These are phyloP conservation scores for Patella caerulea DNA, from an alignment of 2,888 invertebrate species.

Conservation along the genomic window DNA sequence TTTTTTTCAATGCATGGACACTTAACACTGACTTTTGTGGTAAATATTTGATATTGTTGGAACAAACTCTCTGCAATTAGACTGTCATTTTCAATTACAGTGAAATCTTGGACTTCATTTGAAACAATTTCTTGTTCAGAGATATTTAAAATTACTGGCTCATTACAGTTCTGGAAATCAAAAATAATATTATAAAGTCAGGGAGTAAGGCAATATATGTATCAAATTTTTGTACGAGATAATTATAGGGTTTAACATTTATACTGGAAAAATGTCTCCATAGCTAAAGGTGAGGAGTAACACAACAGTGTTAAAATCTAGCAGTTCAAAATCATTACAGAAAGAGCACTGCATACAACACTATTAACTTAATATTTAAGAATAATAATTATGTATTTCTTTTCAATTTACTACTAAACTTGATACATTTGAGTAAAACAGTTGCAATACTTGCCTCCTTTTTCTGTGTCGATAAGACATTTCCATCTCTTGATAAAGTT, in stretches of 20 bases:
- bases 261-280: too few species aligned
- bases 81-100: background rate
- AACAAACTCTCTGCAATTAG: background rate
- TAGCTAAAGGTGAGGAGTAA: too few species aligned
- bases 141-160: background rate
- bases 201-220: too few species aligned
- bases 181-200: background rate
- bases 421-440: too few species aligned
- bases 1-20: constrained; percentile 1
- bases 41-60: background rate
- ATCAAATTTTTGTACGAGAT: too few species aligned
- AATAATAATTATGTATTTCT: too few species aligned
- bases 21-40: background rate
- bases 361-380: too few species aligned
- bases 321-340: too few species aligned
- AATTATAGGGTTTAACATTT: too few species aligned
- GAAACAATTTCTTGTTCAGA: background rate
- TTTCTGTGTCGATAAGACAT: background rate
- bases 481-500: background rate
- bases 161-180: background rate
- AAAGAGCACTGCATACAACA: too few species aligned
- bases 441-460: background rate
- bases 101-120: background rate
- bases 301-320: too few species aligned
- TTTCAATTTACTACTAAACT: too few species aligned